Evolutionary conservation across 2,888 invertebrate species (phyloP).

Genomic region (Tinea semifulvella): DNA sequence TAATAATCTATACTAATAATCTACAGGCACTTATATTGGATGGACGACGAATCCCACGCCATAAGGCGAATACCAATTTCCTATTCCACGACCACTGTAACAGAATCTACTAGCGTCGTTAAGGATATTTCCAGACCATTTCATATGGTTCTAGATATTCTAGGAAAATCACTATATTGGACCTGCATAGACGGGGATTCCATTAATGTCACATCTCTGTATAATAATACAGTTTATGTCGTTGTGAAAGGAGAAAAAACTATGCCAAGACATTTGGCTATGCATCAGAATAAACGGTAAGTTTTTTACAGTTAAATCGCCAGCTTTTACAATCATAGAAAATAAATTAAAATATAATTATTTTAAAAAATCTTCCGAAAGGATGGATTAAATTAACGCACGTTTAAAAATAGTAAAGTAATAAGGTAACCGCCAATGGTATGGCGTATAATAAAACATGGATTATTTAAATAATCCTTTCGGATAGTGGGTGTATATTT

Average conservation of each 20-base stretch:
- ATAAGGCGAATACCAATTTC: slow-evolving; percentile 71
- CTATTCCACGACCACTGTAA: slow-evolving; percentile 40
- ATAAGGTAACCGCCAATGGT: too few species aligned
- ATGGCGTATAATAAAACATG: too few species aligned
- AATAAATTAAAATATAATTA: too few species aligned
- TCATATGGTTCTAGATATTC: slow-evolving; percentile 87
- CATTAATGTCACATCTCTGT: slow-evolving; percentile 87
- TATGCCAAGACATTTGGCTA: slow-evolving; percentile 83
- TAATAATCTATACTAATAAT: too few species aligned
- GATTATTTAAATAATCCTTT: too few species aligned
- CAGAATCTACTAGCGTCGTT: slow-evolving; percentile 59
- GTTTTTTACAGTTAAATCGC: too few species aligned
- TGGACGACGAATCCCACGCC: slow-evolving; percentile 80
- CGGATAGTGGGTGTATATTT: too few species aligned
- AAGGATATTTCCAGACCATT: slow-evolving; percentile 73
- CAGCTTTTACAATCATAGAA: too few species aligned
- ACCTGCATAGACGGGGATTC: slow-evolving; percentile 84
- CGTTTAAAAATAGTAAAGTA: too few species aligned
- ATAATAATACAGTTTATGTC: slow-evolving; percentile 70
- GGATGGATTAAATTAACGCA: too few species aligned
- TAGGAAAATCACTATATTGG: slow-evolving; percentile 89
- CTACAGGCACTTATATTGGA: slow-evolving; percentile 67
- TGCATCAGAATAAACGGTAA: slow-evolving; percentile 84
- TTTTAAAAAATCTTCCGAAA: background rate
- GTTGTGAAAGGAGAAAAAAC: slow-evolving; percentile 79